Evolutionary conservation across 2,113 vertebrate genomes (phyloP).

Genomic region (Redunca redunca): DNA sequence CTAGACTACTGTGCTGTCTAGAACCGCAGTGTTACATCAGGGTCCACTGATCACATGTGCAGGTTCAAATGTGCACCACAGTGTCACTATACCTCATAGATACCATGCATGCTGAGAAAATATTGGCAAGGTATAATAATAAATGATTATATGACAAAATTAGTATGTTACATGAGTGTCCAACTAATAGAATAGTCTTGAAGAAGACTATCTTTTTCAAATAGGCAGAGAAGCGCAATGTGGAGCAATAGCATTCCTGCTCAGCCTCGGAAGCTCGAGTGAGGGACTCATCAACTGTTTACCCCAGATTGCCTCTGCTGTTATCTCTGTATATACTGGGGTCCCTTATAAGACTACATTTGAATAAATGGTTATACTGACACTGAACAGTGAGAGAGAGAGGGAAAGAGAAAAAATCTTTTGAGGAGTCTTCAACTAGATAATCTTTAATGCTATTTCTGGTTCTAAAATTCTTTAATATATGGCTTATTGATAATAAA

Average conservation of each 20-base stretch:
- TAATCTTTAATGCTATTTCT: not conserved
- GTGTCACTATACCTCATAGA: not conserved
- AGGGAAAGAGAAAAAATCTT: not conserved
- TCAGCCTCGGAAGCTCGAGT: not conserved
- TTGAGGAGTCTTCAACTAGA: not conserved
- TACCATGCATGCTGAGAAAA: not conserved
- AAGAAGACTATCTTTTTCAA: not conserved
- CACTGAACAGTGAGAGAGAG: not conserved
- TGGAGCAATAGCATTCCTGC: not conserved
- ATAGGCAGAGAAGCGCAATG: not conserved
- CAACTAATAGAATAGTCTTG: not conserved
- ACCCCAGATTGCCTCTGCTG: not conserved
- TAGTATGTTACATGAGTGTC: not conserved
- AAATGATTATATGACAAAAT: not conserved
- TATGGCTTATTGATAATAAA: not conserved
- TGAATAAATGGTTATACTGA: not conserved
- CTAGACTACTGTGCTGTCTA: not conserved
- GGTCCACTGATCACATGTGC: not conserved
- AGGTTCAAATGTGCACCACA: not conserved
- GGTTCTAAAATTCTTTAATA: not conserved
- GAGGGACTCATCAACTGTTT: not conserved
- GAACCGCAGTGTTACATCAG: fast-evolving
- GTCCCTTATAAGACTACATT: not conserved
- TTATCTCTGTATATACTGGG: not conserved
- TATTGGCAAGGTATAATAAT: not conserved